Evolutionary conservation across 2,888 invertebrate genomes (phyloP).

Genomic region (Chrysolina oricalcia): DNA sequence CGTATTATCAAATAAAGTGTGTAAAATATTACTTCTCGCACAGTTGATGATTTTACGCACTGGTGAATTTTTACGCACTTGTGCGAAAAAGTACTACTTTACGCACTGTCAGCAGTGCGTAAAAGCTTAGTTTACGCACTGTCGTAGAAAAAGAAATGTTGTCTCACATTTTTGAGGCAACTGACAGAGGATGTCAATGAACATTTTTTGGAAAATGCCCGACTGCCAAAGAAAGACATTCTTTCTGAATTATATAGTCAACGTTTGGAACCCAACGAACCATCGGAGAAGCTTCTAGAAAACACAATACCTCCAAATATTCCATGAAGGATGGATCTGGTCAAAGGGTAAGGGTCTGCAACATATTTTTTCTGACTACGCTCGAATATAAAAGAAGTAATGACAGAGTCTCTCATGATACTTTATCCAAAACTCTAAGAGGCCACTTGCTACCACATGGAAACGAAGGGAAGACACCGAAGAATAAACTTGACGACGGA

Average conservation of each 20-base stretch:
- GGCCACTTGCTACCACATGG: conserved; percentile 23
- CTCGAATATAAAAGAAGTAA: conserved; percentile 16
- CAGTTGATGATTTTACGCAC: too few species aligned
- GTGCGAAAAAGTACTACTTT: too few species aligned
- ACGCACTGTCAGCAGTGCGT: too few species aligned
- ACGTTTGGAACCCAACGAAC: background rate
- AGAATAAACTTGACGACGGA: conserved; percentile 8
- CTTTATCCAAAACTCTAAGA: conserved; percentile 14
- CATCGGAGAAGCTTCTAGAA: conserved; percentile 24
- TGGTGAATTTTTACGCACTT: too few species aligned
- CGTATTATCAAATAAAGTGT: too few species aligned
- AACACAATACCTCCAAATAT: conserved; percentile 11
- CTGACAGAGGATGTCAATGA: conserved; percentile 6
- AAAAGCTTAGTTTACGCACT: too few species aligned
- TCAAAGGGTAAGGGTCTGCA: conserved; percentile 13
- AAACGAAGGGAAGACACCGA: conserved; percentile 3
- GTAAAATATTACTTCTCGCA: too few species aligned
- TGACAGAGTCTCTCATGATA: conserved; percentile 25
- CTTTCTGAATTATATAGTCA: conserved; percentile 13
- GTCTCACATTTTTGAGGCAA: background rate
- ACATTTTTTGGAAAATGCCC: conserved; percentile 16
- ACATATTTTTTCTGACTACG: conserved; percentile 19
- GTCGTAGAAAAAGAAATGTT: conserved; percentile 21
- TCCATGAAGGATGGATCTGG: conserved; percentile 14
- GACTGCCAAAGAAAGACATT: conserved; percentile 11